A percentile compares a stretch with the other conserved stretches of the same genome.
Conservation (phyloP, 2,888 invertebrate genomes). For the Diplolepis rosae region DNA sequence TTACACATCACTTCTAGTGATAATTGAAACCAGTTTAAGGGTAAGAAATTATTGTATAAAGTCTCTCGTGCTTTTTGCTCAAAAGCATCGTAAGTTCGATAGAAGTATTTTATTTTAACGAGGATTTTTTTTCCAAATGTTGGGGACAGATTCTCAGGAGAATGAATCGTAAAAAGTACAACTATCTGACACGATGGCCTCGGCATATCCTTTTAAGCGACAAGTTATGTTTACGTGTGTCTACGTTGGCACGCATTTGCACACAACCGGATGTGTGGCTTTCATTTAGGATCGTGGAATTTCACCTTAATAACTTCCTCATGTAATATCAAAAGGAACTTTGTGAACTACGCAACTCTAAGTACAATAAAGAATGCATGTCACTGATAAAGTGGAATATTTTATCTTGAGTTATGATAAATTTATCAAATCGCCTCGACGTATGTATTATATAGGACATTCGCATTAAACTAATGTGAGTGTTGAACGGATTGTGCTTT, state of each 20-base stretch:
- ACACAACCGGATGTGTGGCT: slow-evolving; percentile 43
- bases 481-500: slow-evolving; percentile 28
- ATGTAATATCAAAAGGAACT: slow-evolving; percentile 39
- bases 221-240: slow-evolving; percentile 9
- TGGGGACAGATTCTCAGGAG: slow-evolving; percentile 5
- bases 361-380: background rate
- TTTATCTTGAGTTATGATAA: slow-evolving; percentile 26
- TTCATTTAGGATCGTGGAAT: slow-evolving; percentile 53
- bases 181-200: slow-evolving; percentile 12
- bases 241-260: slow-evolving; percentile 2
- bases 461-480: slow-evolving; percentile 14
- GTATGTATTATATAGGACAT: background rate
- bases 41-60: too few relatives aligned
- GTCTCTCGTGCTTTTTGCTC: too few relatives aligned
- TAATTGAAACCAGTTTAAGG: too few relatives aligned
- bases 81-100: too few relatives aligned
- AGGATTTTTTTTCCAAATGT: background rate
- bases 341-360: slow-evolving; percentile 32
- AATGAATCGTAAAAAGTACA: background rate
- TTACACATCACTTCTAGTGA: too few relatives aligned
- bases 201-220: slow-evolving; percentile 14
- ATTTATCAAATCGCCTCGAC: slow-evolving; percentile 27
- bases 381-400: background rate
- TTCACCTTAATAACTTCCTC: slow-evolving; percentile 57
- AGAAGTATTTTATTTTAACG: too few relatives aligned